These are phyloP conservation scores for Eupristina koningsbergeri DNA, from an alignment of 1,140 invertebrate genomes.

Conservation along the genomic window DNA sequence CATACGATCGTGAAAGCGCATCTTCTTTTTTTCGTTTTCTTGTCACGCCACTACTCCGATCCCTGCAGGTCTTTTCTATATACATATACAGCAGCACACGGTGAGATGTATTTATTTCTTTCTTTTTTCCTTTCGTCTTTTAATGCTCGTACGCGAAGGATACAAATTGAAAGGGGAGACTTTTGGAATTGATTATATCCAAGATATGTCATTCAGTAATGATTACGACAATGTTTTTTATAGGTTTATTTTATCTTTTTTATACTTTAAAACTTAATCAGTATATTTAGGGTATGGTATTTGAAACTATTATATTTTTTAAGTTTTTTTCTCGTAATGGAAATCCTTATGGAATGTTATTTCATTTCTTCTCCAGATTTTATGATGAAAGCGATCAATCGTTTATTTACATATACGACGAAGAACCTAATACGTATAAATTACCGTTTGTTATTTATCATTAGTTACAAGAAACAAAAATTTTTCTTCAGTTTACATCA, in stretches of 20 bases:
- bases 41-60: not conserved
- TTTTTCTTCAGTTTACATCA: no score
- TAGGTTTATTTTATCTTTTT: not conserved
- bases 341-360: not conserved
- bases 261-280: constrained; percentile 23
- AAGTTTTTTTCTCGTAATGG: not conserved
- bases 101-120: constrained; percentile 37
- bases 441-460: not conserved
- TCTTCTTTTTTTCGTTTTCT: constrained; percentile 17
- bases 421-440: not conserved
- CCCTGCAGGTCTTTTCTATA: constrained; percentile 29
- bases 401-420: not conserved
- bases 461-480: no score
- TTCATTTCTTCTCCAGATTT: not conserved
- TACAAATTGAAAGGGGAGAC: constrained; percentile 49
- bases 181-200: constrained; percentile 47
- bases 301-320: not conserved
- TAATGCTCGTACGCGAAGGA: constrained; percentile 38
- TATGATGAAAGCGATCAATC: not conserved
- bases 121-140: constrained; percentile 23
- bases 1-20: not conserved
- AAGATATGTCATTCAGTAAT: constrained; percentile 45
- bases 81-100: not conserved
- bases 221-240: constrained; percentile 27
- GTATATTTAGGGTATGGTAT: constrained; percentile 13